A percentile compares a stretch with the other conserved stretches of the same genome.
Evolutionary conservation across 2,797 vertebrate species (phyloP).

Genomic region (Corythornis leucogaster): DNA sequence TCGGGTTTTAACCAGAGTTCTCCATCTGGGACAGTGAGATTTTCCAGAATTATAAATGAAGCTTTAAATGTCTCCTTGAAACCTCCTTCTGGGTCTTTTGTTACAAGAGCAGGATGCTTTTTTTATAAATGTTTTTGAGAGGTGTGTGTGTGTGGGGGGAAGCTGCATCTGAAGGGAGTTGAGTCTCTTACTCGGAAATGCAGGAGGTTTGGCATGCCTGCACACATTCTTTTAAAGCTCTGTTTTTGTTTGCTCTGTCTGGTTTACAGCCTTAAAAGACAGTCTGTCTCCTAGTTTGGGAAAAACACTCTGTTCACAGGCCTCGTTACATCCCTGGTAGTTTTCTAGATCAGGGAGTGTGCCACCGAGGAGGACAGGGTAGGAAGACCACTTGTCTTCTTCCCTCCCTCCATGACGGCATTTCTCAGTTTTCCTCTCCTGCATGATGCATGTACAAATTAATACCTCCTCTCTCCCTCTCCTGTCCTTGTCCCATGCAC

Average conservation of each 20-base stretch:
- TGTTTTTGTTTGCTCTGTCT: conserved; percentile 62
- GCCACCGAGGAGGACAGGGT: not conserved
- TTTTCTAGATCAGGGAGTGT: not conserved
- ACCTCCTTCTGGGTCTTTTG: not conserved
- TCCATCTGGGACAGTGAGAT: not conserved
- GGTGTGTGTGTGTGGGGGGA: not conserved
- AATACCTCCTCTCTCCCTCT: not conserved
- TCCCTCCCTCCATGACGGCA: not conserved
- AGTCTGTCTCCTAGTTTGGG: conserved; percentile 56
- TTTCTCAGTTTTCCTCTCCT: not conserved
- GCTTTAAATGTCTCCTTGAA: not conserved
- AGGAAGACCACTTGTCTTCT: not conserved
- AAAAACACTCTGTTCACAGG: conserved; percentile 3
- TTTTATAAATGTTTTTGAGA: not conserved
- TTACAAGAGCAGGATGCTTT: not conserved
- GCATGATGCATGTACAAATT: not conserved
- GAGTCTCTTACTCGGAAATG: not conserved
- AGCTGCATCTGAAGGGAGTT: not conserved
- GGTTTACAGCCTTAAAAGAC: conserved; percentile 53
- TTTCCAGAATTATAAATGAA: conserved; percentile 29
- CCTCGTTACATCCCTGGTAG: not conserved
- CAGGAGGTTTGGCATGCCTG: conserved; percentile 42
- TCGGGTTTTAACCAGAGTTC: not conserved
- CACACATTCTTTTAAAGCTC: conserved; percentile 46
- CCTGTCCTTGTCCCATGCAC: not conserved